Percentiles rank a stretch among this genome's conserved stretches.
Evolutionary conservation across 1,140 invertebrate genomes (phyloP).

Genomic region (Gryon sp.): DNA sequence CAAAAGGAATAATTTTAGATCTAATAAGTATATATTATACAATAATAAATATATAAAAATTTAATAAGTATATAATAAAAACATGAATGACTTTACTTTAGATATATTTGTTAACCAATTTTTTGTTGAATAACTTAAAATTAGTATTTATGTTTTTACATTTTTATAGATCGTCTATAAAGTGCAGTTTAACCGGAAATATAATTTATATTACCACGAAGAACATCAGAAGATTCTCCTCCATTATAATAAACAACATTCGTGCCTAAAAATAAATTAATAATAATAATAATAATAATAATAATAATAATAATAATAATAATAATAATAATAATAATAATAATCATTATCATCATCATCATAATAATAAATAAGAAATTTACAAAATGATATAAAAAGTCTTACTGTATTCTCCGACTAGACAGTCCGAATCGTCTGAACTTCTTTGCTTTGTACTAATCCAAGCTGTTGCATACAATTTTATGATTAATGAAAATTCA

Average conservation of each 20-base stretch:
- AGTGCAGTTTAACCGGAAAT: background rate
- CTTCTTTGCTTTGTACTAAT: conserved; percentile 47
- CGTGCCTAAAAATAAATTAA: conserved; percentile 58
- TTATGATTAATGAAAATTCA: conserved; percentile 26
- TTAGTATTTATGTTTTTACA: too few species aligned
- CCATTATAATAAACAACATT: conserved; percentile 85
- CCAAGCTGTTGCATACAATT: conserved; percentile 47
- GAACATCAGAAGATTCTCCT: conserved; percentile 83
- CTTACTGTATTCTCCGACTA: conserved; percentile 51
- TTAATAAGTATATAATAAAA: too few species aligned
- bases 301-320: background rate
- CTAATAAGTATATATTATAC: too few species aligned
- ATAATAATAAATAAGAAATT: too few species aligned
- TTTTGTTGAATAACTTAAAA: too few species aligned
- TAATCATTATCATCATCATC: too few species aligned
- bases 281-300: conserved; percentile 2
- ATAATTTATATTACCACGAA: conserved; percentile 80
- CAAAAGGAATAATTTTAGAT: too few species aligned
- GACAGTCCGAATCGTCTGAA: conserved; percentile 35
- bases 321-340: conserved; percentile 13
- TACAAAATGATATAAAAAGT: background rate
- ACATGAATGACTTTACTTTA: too few species aligned
- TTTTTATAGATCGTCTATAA: background rate
- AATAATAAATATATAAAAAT: too few species aligned
- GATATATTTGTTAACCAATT: too few species aligned